Percentiles rank a stretch among this genome's conserved stretches.
Evolutionary conservation across 1,140 invertebrate genomes (phyloP).

Genomic region (Lepeophtheirus salmonis): DNA sequence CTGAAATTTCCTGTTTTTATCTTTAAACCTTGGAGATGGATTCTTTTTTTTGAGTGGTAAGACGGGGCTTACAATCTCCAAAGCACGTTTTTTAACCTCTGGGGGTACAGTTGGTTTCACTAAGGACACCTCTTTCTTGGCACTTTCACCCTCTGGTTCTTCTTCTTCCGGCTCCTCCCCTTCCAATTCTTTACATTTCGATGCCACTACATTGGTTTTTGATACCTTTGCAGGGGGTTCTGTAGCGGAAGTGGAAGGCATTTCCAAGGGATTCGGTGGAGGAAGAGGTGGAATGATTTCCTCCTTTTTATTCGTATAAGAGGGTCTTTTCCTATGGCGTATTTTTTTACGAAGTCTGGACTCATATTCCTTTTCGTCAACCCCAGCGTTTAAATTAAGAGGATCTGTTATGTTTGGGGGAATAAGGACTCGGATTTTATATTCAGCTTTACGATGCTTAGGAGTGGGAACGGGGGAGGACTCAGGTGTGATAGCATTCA

Average conservation of each 20-base stretch:
- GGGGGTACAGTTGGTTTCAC: too few species aligned
- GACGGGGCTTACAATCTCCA: slow-evolving; percentile 3
- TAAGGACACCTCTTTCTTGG: too few species aligned
- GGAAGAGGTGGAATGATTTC: too few species aligned
- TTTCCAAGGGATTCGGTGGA: not conserved
- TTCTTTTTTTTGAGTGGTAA: not conserved
- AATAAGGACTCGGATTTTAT: slow-evolving; percentile 61
- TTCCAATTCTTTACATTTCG: not conserved
- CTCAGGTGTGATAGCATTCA: slow-evolving; percentile 17
- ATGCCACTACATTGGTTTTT: slow-evolving; percentile 19
- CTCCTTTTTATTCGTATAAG: too few species aligned
- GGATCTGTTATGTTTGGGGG: slow-evolving; percentile 80
- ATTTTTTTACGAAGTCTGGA: slow-evolving; percentile 26
- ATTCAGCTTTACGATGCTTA: slow-evolving; percentile 16
- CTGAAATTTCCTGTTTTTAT: slow-evolving; percentile 54
- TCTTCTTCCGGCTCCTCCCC: not conserved
- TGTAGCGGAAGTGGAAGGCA: not conserved
- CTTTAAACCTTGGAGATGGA: slow-evolving; percentile 32
- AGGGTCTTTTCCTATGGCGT: slow-evolving; percentile 10
- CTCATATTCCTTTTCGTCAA: slow-evolving; percentile 43
- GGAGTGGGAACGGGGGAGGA: slow-evolving; percentile 12
- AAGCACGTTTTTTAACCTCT: not conserved
- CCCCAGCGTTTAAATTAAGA: slow-evolving; percentile 56
- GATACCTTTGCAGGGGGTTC: slow-evolving; percentile 20
- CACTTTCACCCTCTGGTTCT: not conserved